Conservation (phyloP, 2,797 vertebrate species). For the Chelmon rostratus region DNA sequence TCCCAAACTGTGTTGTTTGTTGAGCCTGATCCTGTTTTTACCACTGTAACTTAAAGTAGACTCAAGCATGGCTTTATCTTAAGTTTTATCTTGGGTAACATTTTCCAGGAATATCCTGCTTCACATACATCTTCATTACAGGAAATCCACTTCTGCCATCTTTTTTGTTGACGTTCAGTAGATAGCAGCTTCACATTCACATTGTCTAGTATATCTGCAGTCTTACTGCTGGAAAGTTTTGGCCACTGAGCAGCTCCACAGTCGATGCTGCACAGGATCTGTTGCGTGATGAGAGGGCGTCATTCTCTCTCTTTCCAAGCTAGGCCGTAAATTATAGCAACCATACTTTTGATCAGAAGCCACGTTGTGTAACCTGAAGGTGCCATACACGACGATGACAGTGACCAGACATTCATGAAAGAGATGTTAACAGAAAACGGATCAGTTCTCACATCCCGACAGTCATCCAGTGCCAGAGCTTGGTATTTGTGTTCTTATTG, state of each 20-base stretch:
- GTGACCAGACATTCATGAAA: not conserved
- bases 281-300: not conserved
- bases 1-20: not conserved
- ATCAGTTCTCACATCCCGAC: not conserved
- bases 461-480: not conserved
- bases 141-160: not conserved
- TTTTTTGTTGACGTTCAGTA: not conserved
- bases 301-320: not conserved
- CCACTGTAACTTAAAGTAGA: not conserved
- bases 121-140: not conserved
- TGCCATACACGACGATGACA: too few species aligned
- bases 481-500: not conserved
- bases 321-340: not conserved
- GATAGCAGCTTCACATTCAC: not conserved
- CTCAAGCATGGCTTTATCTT: not conserved
- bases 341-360: not conserved
- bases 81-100: not conserved
- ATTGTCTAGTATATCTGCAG: not conserved
- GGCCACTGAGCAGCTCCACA: not conserved
- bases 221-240: not conserved
- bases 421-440: not conserved
- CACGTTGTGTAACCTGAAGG: not conserved
- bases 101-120: slow-evolving; percentile 7
- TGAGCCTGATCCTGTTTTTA: not conserved
- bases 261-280: not conserved